Conservation (phyloP, 2,113 vertebrate species). For the Malurus elegans region DNA sequence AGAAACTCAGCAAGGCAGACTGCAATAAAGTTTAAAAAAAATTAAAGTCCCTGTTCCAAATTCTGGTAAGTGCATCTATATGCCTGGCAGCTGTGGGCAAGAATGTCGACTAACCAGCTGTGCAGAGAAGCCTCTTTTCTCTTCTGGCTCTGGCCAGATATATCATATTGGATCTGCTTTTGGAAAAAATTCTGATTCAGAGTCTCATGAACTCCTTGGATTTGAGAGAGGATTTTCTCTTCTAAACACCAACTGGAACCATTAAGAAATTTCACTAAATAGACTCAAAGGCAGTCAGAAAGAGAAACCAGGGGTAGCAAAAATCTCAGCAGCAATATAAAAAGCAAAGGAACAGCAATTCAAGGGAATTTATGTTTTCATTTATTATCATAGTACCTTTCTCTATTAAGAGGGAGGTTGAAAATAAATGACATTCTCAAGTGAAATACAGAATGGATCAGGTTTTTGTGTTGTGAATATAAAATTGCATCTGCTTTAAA, state of each 20-base stretch:
- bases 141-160: neutral
- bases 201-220: neutral
- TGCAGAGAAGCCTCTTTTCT: neutral
- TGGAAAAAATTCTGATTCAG: neutral
- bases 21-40: neutral
- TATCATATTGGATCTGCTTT: neutral
- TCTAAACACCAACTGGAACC: neutral
- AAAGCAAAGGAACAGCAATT: slow-evolving; percentile 37
- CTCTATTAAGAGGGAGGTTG: slow-evolving; percentile 10
- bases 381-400: slow-evolving; percentile 50
- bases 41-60: neutral
- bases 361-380: slow-evolving; percentile 57
- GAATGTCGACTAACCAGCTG: neutral
- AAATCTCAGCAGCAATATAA: slow-evolving; percentile 19
- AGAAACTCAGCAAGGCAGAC: neutral
- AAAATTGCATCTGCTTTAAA: slow-evolving; percentile 16
- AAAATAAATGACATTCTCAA: slow-evolving; percentile 49
- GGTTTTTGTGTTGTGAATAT: slow-evolving; percentile 35
- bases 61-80: neutral
- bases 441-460: slow-evolving; percentile 44
- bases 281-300: neutral
- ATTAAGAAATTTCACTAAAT: neutral
- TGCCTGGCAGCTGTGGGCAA: neutral
- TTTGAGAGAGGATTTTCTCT: neutral
- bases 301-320: neutral